Conservation (phyloP, 2,888 invertebrate genomes). For the Heliconius sara region DNA sequence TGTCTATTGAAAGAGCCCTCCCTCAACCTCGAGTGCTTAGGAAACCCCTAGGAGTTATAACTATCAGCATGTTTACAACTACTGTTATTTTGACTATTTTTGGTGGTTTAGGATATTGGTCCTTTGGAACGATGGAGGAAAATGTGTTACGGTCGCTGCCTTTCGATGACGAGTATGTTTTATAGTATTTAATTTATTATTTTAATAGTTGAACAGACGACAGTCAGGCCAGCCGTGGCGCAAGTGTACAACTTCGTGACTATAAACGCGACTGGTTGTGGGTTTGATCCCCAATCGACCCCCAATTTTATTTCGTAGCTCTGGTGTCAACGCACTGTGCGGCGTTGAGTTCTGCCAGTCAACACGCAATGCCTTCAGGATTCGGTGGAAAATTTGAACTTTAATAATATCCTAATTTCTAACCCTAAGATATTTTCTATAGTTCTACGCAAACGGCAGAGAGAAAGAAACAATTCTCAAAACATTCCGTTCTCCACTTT, state of each 20-base stretch:
- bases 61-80: slow-evolving; percentile 55
- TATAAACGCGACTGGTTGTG: too few relatives aligned
- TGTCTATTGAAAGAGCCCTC: slow-evolving; percentile 59
- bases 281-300: too few relatives aligned
- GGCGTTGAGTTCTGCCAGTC: too few relatives aligned
- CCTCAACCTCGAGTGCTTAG: slow-evolving; percentile 55
- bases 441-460: neutral
- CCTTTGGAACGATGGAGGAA: slow-evolving; percentile 65
- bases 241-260: too few relatives aligned
- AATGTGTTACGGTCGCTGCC: slow-evolving; percentile 63
- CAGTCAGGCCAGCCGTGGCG: too few relatives aligned
- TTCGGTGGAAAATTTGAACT: too few relatives aligned
- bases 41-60: slow-evolving; percentile 56
- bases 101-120: slow-evolving; percentile 61
- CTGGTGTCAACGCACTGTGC: too few relatives aligned
- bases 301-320: too few relatives aligned
- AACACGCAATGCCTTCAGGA: too few relatives aligned
- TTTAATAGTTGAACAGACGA: neutral
- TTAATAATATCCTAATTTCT: too few relatives aligned
- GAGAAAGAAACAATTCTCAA: neutral
- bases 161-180: slow-evolving; percentile 59
- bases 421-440: too few relatives aligned
- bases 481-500: neutral
- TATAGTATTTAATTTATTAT: neutral
- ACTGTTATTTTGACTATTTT: slow-evolving; percentile 54